Evolutionary conservation across 2,888 invertebrate genomes (phyloP).

Genomic region (Parnassius smintheus): DNA sequence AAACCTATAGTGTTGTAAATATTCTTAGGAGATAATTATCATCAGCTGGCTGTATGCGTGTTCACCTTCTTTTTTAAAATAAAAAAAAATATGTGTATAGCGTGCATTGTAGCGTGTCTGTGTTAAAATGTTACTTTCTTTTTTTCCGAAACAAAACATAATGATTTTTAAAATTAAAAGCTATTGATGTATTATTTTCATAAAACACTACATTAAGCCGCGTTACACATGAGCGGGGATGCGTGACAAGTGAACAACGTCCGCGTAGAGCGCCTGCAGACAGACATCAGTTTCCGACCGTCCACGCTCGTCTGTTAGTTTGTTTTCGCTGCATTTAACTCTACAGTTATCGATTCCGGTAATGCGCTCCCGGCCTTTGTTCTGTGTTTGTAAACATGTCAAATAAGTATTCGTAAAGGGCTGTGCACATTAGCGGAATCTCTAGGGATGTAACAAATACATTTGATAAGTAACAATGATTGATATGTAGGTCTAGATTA

Average conservation of each 20-base stretch:
- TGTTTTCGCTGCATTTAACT: conserved; percentile 9
- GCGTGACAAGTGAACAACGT: conserved; percentile 7
- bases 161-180: too few species aligned
- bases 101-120: too few species aligned
- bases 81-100: too few species aligned
- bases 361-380: conserved; percentile 28
- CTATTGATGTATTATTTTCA: too few species aligned
- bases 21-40: too few species aligned
- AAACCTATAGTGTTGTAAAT: too few species aligned
- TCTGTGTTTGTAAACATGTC: conserved; percentile 44
- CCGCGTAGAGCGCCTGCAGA: not conserved
- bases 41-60: too few species aligned
- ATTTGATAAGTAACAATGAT: not conserved
- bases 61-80: too few species aligned
- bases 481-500: not conserved
- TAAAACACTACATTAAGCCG: not conserved
- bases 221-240: conserved; percentile 10
- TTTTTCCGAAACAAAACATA: too few species aligned
- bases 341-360: conserved; percentile 21
- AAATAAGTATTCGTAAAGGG: conserved; percentile 26
- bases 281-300: conserved; percentile 13
- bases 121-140: too few species aligned
- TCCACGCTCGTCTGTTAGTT: conserved; percentile 14
- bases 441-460: conserved; percentile 2
- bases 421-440: not conserved